Percentiles rank a stretch among this genome's conserved stretches.
Conservation (phyloP, 2,888 invertebrate species). For the Chrysopilus asiliformis region DNA sequence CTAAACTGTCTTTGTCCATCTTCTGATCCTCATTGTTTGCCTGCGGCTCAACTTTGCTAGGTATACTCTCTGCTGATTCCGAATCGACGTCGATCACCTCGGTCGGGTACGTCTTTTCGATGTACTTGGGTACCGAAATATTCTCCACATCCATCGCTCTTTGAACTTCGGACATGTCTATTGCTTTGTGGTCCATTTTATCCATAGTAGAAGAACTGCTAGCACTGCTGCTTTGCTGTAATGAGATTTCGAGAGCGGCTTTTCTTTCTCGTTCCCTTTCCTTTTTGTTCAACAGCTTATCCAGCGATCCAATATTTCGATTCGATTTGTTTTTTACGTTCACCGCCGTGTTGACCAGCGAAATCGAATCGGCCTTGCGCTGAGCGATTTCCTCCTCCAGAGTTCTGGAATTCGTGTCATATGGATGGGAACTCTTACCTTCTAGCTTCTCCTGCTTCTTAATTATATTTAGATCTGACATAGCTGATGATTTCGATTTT, state of each 20-base stretch:
- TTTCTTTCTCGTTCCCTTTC: conserved; percentile 31
- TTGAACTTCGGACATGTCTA: conserved; percentile 15
- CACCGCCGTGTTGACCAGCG: conserved; percentile 14
- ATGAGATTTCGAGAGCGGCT: conserved; percentile 26
- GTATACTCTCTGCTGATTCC: conserved; percentile 10
- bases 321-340: conserved; percentile 29
- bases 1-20: neutral
- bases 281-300: conserved; percentile 43
- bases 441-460: no score
- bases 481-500: neutral
- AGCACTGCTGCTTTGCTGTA: no score
- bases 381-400: conserved; percentile 31
- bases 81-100: conserved; percentile 12
- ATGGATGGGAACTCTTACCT: neutral
- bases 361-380: conserved; percentile 25
- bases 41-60: conserved; percentile 3
- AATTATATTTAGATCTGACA: no score
- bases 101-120: neutral
- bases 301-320: conserved; percentile 40
- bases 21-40: no score
- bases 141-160: conserved; percentile 1
- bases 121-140: neutral
- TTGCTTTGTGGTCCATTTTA: conserved; percentile 17
- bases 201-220: no score
- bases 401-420: conserved; percentile 12